phyloP scores from a whole-genome alignment of 2,797 vertebrate species.

The Petrocephalus sullivani region DNA sequence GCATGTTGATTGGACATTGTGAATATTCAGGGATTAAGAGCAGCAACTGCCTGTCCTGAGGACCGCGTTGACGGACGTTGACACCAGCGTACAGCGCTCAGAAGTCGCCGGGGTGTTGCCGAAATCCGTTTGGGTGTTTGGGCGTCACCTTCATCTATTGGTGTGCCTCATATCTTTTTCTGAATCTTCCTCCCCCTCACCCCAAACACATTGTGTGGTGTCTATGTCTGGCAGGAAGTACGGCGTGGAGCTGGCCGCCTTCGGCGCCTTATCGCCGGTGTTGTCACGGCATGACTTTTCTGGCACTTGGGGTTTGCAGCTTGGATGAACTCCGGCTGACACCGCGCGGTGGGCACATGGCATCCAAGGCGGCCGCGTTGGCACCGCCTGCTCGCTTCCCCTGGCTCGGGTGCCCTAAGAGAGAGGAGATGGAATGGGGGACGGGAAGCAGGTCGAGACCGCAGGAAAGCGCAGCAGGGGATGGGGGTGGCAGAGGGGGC shows the following conservation, averaged over 20 bases:
- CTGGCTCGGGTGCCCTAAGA: not conserved
- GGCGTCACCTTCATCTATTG: not conserved
- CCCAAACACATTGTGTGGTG: not conserved
- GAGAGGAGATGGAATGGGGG: not conserved
- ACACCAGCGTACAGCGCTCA: not conserved
- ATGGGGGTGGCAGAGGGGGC: not conserved
- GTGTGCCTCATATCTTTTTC: not conserved
- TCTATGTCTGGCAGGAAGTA: conserved; percentile 14
- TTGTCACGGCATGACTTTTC: conserved; percentile 78
- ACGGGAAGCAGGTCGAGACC: not conserved
- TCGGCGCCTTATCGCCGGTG: conserved; percentile 60
- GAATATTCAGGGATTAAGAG: not conserved
- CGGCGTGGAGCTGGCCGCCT: conserved; percentile 49
- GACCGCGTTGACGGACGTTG: not conserved
- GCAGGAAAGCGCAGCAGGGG: not conserved
- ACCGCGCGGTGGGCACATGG: conserved; percentile 36
- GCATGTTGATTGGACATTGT: not conserved
- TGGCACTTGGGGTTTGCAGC: conserved; percentile 69
- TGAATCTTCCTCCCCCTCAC: conserved; percentile 12
- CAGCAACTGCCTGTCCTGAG: not conserved
- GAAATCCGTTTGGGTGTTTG: not conserved
- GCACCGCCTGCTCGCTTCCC: not conserved
- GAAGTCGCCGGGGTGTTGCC: not conserved
- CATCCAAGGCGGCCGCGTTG: not conserved
- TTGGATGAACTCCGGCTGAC: conserved; percentile 89